Conservation (phyloP, 2,888 invertebrate species). For the Mylabris sibirica region DNA sequence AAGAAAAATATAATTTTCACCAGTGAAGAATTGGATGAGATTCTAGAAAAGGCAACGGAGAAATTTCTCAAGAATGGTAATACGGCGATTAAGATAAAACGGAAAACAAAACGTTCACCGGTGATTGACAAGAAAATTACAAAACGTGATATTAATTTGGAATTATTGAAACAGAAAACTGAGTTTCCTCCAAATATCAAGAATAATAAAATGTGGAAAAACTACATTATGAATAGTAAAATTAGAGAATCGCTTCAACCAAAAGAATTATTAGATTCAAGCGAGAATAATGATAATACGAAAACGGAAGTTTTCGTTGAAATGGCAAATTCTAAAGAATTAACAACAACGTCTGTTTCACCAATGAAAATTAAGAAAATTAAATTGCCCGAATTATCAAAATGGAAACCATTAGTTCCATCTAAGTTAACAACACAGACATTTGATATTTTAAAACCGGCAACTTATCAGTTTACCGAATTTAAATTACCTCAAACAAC, state of each 20-base stretch:
- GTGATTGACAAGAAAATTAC: constrained; percentile 33
- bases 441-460: constrained; percentile 12
- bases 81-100: constrained; percentile 26
- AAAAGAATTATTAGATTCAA: constrained; percentile 19
- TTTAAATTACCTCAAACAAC: constrained; percentile 2
- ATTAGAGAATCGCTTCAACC: constrained; percentile 37
- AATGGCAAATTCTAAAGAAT: constrained; percentile 35
- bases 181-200: constrained; percentile 24
- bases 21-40: constrained; percentile 50
- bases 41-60: constrained; percentile 48
- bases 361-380: constrained; percentile 20
- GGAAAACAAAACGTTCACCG: constrained; percentile 16
- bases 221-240: constrained; percentile 31
- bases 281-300: constrained; percentile 23
- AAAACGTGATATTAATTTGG: constrained; percentile 53
- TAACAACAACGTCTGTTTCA: constrained; percentile 24
- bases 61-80: constrained; percentile 40
- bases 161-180: constrained; percentile 47
- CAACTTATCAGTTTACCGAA: background rate
- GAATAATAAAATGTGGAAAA: constrained; percentile 27
- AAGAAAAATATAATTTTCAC: constrained; percentile 49
- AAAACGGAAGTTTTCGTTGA: constrained; percentile 39
- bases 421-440: background rate
- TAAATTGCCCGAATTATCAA: background rate
- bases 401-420: background rate